Conservation (phyloP, 2,888 invertebrate genomes). For the Pyralis farinalis region DNA sequence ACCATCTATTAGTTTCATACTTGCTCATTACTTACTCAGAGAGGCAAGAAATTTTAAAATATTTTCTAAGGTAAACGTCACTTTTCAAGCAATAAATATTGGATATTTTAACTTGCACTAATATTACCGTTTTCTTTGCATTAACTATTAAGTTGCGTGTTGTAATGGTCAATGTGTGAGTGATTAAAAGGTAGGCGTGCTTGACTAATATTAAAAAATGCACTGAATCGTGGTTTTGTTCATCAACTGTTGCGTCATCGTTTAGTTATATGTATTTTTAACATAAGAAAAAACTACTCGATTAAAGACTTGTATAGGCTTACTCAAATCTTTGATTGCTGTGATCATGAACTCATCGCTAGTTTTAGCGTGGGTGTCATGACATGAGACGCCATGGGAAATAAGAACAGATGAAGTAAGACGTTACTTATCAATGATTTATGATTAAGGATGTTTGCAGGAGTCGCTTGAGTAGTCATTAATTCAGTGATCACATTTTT, state of each 20-base stretch:
- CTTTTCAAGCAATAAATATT: too few relatives aligned
- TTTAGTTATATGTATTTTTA: slow-evolving; percentile 14
- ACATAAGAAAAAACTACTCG: slow-evolving; percentile 13
- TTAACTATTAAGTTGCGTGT: not conserved
- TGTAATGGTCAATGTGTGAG: slow-evolving; percentile 4
- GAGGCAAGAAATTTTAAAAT: too few relatives aligned
- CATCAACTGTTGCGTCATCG: slow-evolving; percentile 25
- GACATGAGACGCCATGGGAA: slow-evolving; percentile 28
- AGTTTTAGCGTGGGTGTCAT: slow-evolving; percentile 38
- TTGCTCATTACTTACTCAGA: too few relatives aligned
- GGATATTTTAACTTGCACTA: too few relatives aligned
- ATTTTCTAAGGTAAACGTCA: too few relatives aligned
- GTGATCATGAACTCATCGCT: slow-evolving; percentile 32
- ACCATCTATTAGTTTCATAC: too few relatives aligned
- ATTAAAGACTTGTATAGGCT: slow-evolving; percentile 18
- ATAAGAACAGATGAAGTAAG: slow-evolving; percentile 4
- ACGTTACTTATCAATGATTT: not conserved
- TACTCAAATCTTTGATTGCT: slow-evolving; percentile 18
- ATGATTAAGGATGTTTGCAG: too few relatives aligned
- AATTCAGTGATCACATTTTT: too few relatives aligned
- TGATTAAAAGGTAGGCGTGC: slow-evolving; percentile 31
- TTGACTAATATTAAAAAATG: slow-evolving; percentile 23
- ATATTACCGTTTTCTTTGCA: too few relatives aligned
- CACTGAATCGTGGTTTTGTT: slow-evolving; percentile 30
- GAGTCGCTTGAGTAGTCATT: too few relatives aligned